Conservation (phyloP, 2,113 vertebrate species). For the Dicerorhinus sumatrensis region DNA sequence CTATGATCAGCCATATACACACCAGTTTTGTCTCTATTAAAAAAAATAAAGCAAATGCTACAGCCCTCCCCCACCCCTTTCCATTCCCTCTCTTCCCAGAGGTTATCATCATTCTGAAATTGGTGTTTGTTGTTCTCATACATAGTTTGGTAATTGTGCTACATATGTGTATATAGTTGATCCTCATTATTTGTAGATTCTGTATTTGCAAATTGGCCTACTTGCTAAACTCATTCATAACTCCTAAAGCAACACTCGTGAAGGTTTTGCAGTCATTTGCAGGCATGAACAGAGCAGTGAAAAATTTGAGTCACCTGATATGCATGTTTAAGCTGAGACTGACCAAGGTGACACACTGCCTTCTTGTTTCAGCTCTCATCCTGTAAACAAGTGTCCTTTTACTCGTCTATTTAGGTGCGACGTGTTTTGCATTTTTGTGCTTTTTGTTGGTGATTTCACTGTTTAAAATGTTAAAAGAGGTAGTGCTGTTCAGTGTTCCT, state of each 20-base stretch:
- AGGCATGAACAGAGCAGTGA: neutral
- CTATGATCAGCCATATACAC: neutral
- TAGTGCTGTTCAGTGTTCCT: neutral
- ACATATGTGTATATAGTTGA: neutral
- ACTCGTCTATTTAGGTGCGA: neutral
- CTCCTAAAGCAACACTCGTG: neutral
- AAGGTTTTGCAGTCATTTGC: neutral
- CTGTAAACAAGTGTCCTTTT: neutral
- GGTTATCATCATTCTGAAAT: neutral
- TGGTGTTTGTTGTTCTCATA: neutral
- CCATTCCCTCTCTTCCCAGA: neutral
- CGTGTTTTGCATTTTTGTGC: neutral
- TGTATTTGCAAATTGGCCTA: neutral
- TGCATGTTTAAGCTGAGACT: neutral
- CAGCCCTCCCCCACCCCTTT: neutral
- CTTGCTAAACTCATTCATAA: neutral
- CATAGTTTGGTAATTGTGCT: neutral
- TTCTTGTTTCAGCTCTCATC: neutral
- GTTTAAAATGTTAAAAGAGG: neutral
- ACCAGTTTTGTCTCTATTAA: neutral
- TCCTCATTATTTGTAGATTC: neutral
- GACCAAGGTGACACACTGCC: neutral
- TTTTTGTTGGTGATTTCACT: neutral
- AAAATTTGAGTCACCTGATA: neutral
- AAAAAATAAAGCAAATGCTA: neutral